Evolutionary conservation across 2,888 invertebrate genomes (phyloP).

Genomic region (Atethmia centrago): DNA sequence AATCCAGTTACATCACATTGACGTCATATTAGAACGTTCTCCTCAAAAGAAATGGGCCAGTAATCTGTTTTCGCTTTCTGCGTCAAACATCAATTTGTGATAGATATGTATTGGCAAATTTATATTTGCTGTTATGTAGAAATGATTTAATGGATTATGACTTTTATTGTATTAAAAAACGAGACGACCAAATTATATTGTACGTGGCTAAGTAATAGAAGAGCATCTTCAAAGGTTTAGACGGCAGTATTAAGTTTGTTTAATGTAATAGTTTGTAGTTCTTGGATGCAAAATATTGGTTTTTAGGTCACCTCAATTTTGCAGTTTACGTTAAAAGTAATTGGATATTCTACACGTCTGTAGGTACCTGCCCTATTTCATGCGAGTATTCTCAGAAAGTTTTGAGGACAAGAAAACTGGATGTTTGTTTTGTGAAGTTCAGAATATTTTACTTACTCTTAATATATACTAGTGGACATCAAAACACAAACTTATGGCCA

Average conservation of each 20-base stretch:
- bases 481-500: conserved; percentile 33
- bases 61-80: conserved; percentile 80
- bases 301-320: conserved; percentile 81
- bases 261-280: conserved; percentile 50
- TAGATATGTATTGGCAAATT: conserved; percentile 65
- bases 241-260: conserved; percentile 33
- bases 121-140: conserved; percentile 58
- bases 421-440: conserved; percentile 23
- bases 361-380: conserved; percentile 68
- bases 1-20: conserved; percentile 77
- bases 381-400: conserved; percentile 69
- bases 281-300: conserved; percentile 49
- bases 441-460: conserved; percentile 48
- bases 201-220: conserved; percentile 16
- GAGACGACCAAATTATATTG: neutral
- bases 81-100: conserved; percentile 78
- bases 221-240: conserved; percentile 43
- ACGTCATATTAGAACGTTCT: conserved; percentile 81
- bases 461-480: conserved; percentile 47
- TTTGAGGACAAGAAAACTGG: conserved; percentile 29
- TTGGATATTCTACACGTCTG: conserved; percentile 67
- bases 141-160: conserved; percentile 55
- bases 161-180: conserved; percentile 55
- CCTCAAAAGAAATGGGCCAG: conserved; percentile 85
- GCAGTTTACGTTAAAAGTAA: conserved; percentile 77